These are phyloP conservation scores for Pachyramphus minor DNA, from an alignment of 2,113 vertebrate species.

Conservation along the genomic window DNA sequence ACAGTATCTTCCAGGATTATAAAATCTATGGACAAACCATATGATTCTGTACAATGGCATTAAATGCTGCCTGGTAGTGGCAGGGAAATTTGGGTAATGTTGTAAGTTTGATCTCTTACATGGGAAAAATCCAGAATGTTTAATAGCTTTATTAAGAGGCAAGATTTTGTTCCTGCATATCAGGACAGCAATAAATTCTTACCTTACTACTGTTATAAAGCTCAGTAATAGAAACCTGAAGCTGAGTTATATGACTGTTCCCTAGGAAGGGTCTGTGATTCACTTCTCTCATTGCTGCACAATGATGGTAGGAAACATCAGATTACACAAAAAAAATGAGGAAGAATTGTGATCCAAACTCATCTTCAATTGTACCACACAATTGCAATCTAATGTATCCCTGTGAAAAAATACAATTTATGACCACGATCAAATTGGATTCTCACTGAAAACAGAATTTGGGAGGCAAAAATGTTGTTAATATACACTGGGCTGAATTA, in stretches of 20 bases:
- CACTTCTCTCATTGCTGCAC: not conserved
- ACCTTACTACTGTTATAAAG: conserved; percentile 66
- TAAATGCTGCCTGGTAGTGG: not conserved
- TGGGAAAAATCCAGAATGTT: conserved; percentile 66
- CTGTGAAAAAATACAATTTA: not conserved
- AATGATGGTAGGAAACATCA: not conserved
- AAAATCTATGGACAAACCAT: conserved; percentile 21
- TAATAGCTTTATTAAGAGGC: conserved; percentile 67
- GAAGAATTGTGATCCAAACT: not conserved
- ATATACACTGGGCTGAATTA: not conserved
- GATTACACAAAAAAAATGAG: not conserved
- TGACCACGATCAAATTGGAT: not conserved
- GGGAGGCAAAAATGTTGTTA: not conserved
- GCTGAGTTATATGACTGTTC: conserved; percentile 53
- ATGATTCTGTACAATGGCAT: conserved; percentile 23
- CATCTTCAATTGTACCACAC: not conserved
- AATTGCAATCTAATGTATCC: not conserved
- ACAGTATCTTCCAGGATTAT: conserved; percentile 13
- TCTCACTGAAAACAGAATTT: not conserved
- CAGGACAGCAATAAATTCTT: conserved; percentile 71
- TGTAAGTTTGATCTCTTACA: conserved; percentile 68
- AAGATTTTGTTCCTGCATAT: conserved; percentile 60
- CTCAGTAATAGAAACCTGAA: conserved; percentile 55
- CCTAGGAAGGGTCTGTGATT: conserved; percentile 38
- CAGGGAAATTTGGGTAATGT: conserved; percentile 44